Conservation (phyloP, 2,888 invertebrate genomes). For the Apocheima hispidaria region DNA sequence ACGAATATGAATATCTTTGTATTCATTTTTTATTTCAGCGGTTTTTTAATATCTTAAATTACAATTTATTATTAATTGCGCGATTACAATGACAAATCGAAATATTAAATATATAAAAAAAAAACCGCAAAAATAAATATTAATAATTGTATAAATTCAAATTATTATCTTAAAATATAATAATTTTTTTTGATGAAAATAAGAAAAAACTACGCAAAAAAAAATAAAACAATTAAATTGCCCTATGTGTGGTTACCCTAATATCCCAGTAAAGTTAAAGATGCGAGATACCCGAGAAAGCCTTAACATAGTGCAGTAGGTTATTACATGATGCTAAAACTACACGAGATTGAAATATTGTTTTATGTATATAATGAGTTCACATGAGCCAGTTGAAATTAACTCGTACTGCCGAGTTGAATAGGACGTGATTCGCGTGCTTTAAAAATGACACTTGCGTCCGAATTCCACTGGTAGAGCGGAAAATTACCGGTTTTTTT, state of each 20-base stretch:
- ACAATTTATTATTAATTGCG: no score
- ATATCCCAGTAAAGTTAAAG: slow-evolving; percentile 11
- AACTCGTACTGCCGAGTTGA: slow-evolving; percentile 24
- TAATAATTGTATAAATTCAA: no score
- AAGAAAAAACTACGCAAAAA: no score
- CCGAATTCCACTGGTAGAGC: slow-evolving; percentile 23
- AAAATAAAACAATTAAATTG: no score
- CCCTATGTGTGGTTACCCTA: slow-evolving; percentile 1
- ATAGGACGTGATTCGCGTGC: slow-evolving; percentile 35
- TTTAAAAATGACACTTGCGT: slow-evolving; percentile 37
- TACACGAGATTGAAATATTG: slow-evolving; percentile 58
- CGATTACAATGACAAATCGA: no score
- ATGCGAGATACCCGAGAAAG: slow-evolving; percentile 29
- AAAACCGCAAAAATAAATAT: no score
- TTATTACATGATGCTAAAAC: slow-evolving; percentile 38
- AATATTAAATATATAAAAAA: no score
- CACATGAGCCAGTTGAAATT: slow-evolving; percentile 60
- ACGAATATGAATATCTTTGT: no score
- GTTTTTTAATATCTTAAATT: no score
- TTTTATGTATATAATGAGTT: slow-evolving; percentile 82
- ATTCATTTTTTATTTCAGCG: no score
- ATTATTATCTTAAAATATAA: no score
- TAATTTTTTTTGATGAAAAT: no score
- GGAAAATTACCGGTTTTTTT: slow-evolving; percentile 36
- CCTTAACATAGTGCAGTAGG: slow-evolving; percentile 53